A percentile compares a stretch with the other conserved stretches of the same genome.
These are phyloP conservation scores for Palythoa caribaeorum DNA, from an alignment of 92 coral and sea anemone species.

Conservation along the genomic window DNA sequence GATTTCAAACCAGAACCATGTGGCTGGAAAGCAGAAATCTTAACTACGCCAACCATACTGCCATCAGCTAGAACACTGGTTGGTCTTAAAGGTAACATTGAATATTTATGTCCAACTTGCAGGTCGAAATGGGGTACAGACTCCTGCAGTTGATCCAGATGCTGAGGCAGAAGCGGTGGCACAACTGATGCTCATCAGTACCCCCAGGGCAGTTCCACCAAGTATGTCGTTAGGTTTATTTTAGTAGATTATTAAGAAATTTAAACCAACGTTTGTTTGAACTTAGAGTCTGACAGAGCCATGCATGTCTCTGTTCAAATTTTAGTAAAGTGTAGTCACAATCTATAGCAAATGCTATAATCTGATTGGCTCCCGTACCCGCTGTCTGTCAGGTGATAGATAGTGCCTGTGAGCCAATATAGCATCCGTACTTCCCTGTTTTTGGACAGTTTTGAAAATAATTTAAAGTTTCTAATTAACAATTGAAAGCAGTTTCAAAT, in stretches of 20 bases:
- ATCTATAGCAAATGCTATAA: no score
- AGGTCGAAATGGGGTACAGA: constrained; percentile 68
- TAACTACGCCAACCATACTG: no score
- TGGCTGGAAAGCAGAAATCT: no score
- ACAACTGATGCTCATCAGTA: constrained; percentile 91
- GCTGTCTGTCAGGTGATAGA: no score
- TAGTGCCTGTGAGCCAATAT: no score
- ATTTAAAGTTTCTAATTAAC: no score
- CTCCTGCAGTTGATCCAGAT: constrained; percentile 94
- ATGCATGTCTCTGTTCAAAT: background rate
- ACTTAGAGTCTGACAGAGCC: background rate
- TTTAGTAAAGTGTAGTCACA: no score
- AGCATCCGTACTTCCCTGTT: no score
- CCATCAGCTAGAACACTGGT: background rate
- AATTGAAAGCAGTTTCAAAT: no score
- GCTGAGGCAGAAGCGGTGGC: constrained; percentile 99
- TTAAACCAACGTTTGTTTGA: background rate
- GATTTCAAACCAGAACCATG: no score
- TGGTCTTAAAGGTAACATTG: background rate
- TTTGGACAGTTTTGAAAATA: no score
- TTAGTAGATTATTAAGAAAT: background rate
- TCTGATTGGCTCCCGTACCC: no score
- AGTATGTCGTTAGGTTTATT: constrained; percentile 57
- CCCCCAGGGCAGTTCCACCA: constrained; percentile 85
- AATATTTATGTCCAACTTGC: background rate